phyloP scores from a whole-genome alignment of 2,113 vertebrate genomes.

The Podilymbus podiceps region DNA sequence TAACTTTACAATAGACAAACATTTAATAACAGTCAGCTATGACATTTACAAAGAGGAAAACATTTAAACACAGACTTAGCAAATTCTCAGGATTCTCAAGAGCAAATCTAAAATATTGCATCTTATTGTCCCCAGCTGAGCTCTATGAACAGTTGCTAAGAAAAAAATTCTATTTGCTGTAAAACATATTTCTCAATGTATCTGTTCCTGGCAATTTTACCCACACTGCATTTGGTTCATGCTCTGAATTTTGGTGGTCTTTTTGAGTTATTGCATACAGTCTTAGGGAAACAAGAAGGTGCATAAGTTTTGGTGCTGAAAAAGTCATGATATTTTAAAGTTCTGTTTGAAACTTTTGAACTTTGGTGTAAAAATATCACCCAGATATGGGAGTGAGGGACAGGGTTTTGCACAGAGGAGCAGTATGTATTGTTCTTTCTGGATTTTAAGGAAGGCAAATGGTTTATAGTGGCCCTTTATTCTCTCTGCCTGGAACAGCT shows the following conservation, averaged over 20 bases:
- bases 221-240: neutral
- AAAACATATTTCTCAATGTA: neutral
- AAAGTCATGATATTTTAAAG: neutral
- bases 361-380: neutral
- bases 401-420: neutral
- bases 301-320: neutral
- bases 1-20: neutral
- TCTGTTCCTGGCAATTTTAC: neutral
- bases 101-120: constrained; percentile 11
- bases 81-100: constrained; percentile 18
- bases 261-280: neutral
- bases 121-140: neutral
- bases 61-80: neutral
- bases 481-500: neutral
- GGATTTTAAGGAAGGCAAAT: neutral
- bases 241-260: neutral
- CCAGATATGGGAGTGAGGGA: neutral
- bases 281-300: neutral
- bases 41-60: constrained; percentile 39
- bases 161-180: neutral
- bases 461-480: neutral
- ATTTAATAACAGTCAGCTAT: constrained; percentile 12
- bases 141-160: neutral
- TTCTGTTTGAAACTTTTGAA: neutral
- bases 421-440: neutral